Base-by-base conservation (phyloP, 2,888 invertebrate species). In the Drosophila putrida region DNA sequence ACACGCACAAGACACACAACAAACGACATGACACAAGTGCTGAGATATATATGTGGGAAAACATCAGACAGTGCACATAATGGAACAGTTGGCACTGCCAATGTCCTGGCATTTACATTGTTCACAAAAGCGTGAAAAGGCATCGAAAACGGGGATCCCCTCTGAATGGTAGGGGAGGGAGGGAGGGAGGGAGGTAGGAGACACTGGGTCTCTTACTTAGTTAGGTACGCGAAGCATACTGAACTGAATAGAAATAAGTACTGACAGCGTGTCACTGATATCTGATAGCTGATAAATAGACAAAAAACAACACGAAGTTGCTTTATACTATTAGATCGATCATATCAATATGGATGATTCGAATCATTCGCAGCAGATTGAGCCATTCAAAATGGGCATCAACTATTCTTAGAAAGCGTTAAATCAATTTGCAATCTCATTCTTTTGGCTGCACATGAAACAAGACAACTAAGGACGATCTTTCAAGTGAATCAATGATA, bases 91-190 rank as follows among this genome's bases (percentile, higher is more conserved):
- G 73, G 67, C 77, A 43, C 47, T 47, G 43, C 27, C 53, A 61
- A 44, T 73, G 62, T 60, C 33, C 65, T 33, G 78, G 62, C 75
- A 75, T 74, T 65, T 77, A 55, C 71, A 71, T 75, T 73, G 61
- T 35, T 36, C 47, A 59, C 36, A 60, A 64, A 44, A 38, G 46
- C 51, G 50, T 46, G 25, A 44, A 59, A 36, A 57, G 57, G 41
- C 35, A 46, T 8, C n/a, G 36, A 13, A 15, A 49, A n/a, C 10
- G 38, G 6, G 13, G n/a, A n/a, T 51, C 50, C 50, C 28, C 9
- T 20, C 20, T 20, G 2, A 20, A 20, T 20, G 20, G 20, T 3
- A 20, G 20, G 8, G 31, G 31, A 31, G 31, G 31, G 20, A 51
- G 10, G 1, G 8, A n/a, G 15, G 9, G 2, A 25, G 25, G 28